phyloP scores from a whole-genome alignment of 1,140 invertebrate genomes.

The Oppia nitens region DNA sequence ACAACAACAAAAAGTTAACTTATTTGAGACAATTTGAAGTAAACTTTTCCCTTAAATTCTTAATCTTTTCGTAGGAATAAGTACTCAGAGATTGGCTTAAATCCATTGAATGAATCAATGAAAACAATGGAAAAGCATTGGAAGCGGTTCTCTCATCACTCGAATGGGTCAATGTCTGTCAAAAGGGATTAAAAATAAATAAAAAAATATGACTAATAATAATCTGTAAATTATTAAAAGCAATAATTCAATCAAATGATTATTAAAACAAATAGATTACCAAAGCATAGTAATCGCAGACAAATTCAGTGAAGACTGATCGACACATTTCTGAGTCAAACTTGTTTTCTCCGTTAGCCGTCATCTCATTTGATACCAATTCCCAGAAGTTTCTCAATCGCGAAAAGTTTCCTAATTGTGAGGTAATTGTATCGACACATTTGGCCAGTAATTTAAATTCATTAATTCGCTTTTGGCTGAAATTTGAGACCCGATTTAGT shows the following conservation, averaged over 20 bases:
- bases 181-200: no score
- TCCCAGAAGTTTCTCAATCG: neutral
- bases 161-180: neutral
- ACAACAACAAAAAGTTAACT: no score
- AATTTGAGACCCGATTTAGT: neutral
- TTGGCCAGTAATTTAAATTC: neutral
- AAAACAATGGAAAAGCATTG: neutral
- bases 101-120: neutral
- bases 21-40: no score
- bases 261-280: neutral
- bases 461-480: neutral
- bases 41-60: no score
- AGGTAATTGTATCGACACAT: neutral
- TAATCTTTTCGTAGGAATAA: no score
- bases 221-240: neutral
- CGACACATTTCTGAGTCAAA: neutral
- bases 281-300: neutral
- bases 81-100: neutral
- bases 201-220: neutral
- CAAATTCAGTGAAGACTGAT: neutral
- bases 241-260: no score
- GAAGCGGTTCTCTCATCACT: neutral
- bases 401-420: neutral
- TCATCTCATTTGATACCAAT: neutral
- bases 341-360: neutral